phyloP scores from a whole-genome alignment of 2,113 vertebrate species.

The Mastomys coucha region DNA sequence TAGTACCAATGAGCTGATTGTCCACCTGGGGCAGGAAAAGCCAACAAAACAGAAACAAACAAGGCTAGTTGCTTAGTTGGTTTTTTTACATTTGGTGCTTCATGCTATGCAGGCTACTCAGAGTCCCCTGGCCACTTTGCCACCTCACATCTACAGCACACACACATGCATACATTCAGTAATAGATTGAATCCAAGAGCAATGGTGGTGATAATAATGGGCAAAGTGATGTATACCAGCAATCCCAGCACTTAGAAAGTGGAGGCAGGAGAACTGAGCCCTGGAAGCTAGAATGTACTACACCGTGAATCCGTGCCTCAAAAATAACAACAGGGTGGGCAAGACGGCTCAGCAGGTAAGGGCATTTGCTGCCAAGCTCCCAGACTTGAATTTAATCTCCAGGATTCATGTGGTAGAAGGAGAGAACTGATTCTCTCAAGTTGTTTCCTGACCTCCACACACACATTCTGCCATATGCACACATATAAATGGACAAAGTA shows the following conservation, averaged over 20 bases:
- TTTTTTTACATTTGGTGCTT: neutral
- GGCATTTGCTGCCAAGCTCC: neutral
- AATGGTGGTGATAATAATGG: neutral
- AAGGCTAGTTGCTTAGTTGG: neutral
- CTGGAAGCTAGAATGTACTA: neutral
- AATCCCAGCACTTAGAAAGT: neutral
- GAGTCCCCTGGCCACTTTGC: neutral
- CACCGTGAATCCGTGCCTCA: neutral
- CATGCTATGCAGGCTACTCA: neutral
- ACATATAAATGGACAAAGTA: neutral
- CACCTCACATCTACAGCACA: neutral
- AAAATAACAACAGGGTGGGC: neutral
- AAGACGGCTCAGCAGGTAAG: neutral
- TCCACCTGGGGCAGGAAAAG: slow-evolving; percentile 90
- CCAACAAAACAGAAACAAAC: neutral
- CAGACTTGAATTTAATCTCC: neutral
- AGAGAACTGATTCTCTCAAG: neutral
- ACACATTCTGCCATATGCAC: neutral
- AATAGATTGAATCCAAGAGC: neutral
- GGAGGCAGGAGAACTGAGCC: neutral
- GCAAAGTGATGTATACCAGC: neutral
- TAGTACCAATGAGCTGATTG: slow-evolving; percentile 97
- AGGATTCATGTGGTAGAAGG: neutral
- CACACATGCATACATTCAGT: neutral
- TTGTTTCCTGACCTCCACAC: neutral